Evolutionary conservation across 2,113 vertebrate genomes (phyloP).

Genomic region (Ophiodon elongatus): DNA sequence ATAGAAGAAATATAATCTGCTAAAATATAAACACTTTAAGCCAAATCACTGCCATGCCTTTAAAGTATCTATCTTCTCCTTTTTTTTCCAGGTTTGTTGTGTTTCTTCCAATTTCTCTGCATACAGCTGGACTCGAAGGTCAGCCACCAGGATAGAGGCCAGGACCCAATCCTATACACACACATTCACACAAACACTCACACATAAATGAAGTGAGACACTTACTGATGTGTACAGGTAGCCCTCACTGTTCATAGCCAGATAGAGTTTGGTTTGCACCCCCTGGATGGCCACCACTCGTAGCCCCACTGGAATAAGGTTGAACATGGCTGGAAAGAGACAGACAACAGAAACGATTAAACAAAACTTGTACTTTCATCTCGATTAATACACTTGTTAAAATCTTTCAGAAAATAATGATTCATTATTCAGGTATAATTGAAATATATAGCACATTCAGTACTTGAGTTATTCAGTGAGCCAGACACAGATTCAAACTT

Average conservation of each 20-base stretch:
- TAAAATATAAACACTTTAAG: neutral
- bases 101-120: constrained; percentile 20
- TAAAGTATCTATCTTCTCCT: neutral
- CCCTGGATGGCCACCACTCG: constrained; percentile 99
- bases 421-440: neutral
- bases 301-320: constrained; percentile 99
- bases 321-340: constrained; percentile 91
- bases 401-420: neutral
- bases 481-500: neutral
- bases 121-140: constrained; percentile 30
- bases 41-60: neutral
- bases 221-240: constrained; percentile 98
- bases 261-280: constrained; percentile 97
- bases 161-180: neutral
- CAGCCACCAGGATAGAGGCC: constrained; percentile 4
- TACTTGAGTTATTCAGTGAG: neutral
- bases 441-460: neutral
- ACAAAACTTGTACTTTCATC: neutral
- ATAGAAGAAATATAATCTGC: neutral
- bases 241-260: constrained; percentile 99
- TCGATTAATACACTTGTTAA: neutral
- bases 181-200: neutral
- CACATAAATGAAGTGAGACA: constrained; percentile 29
- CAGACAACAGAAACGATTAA: constrained; percentile 48
- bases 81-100: neutral